Conservation (phyloP, 2,113 vertebrate genomes). For the Pitta sordida region DNA sequence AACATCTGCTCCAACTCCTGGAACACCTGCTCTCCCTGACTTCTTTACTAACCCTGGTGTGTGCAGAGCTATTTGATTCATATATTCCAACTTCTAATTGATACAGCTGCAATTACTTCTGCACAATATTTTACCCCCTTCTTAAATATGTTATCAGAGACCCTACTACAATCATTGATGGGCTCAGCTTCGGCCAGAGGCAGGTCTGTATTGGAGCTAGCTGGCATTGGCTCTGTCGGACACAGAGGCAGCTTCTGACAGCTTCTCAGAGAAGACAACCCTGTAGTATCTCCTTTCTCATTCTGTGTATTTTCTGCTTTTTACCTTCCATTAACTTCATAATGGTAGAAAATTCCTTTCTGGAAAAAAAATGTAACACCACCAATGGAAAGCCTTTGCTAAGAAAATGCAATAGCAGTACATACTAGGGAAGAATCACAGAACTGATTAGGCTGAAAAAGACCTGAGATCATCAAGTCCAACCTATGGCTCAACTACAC, state of each 20-base stretch:
- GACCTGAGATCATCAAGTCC: no score
- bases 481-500: not conserved
- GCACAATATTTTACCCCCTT: not conserved
- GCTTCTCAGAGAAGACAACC: no score
- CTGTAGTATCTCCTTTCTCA: not conserved
- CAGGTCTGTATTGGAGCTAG: not conserved
- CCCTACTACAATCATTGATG: accelerated
- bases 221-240: not conserved
- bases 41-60: not conserved
- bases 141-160: not conserved
- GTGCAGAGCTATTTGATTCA: not conserved
- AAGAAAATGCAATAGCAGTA: not conserved
- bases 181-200: not conserved
- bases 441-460: not conserved
- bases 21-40: not conserved
- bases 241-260: no score
- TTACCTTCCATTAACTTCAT: not conserved
- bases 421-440: not conserved
- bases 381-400: not conserved
- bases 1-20: not conserved
- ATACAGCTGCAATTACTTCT: not conserved
- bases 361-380: not conserved
- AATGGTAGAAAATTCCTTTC: not conserved
- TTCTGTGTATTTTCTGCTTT: not conserved
- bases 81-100: not conserved